Percentiles rank a stretch among this genome's conserved stretches.
Conservation (phyloP, 2,888 invertebrate species). For the Megalurothrips usitatus region DNA sequence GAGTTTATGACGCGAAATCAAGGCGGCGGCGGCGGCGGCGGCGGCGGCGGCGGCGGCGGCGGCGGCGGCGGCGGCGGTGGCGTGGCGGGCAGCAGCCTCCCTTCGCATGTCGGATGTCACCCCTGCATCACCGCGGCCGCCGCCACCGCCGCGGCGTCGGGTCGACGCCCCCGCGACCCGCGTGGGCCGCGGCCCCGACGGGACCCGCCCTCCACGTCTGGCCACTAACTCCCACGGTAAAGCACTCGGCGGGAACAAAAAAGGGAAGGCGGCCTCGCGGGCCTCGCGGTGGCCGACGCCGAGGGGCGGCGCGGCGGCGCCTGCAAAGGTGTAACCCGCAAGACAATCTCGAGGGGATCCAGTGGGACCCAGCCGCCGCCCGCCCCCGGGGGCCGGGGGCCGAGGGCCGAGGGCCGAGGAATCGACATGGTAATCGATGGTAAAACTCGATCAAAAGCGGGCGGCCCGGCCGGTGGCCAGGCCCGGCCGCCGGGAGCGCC, state of each 20-base stretch:
- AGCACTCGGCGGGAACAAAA: no score
- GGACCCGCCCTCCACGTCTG: not conserved
- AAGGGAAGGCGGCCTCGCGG: not conserved
- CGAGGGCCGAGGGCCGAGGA: no score
- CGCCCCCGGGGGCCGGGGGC: not conserved
- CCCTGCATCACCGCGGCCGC: not conserved
- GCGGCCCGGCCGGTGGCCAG: no score
- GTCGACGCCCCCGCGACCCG: not conserved
- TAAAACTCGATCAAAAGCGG: not conserved
- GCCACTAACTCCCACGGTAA: not conserved
- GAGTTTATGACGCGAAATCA: constrained; percentile 1
- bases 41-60: not conserved
- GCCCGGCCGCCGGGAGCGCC: no score
- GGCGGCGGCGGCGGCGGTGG: no score
- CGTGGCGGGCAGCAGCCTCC: no score
- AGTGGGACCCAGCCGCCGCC: no score
- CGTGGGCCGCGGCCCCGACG: not conserved
- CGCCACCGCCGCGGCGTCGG: not conserved
- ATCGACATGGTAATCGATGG: constrained; percentile 6
- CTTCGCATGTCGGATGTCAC: no score
- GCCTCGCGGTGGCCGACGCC: not conserved
- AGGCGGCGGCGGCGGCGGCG: not conserved
- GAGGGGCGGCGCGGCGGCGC: not conserved
- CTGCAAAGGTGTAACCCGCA: not conserved
- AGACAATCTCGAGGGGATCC: not conserved